Conservation (phyloP, 2,888 invertebrate genomes). For the Auanema freiburgensis region DNA sequence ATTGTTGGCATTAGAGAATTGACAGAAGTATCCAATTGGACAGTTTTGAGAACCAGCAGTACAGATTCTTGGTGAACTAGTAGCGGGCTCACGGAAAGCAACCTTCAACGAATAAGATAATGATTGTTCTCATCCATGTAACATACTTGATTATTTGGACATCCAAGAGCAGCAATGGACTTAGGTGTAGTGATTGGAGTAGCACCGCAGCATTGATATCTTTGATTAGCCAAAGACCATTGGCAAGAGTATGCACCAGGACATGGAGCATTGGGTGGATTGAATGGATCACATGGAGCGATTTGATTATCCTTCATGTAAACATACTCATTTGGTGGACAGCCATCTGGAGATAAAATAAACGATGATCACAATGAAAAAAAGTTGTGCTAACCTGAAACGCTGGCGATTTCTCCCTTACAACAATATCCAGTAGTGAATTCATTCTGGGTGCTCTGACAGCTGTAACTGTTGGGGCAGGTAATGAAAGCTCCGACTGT, state of each 20-base stretch:
- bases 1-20: slow-evolving; percentile 55
- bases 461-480: slow-evolving; percentile 58
- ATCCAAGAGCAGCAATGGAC: slow-evolving; percentile 58
- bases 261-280: slow-evolving; percentile 54
- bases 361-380: background rate
- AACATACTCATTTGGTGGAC: slow-evolving; percentile 62
- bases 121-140: background rate
- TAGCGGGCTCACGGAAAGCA: slow-evolving; percentile 53
- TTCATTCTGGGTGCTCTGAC: slow-evolving; percentile 54
- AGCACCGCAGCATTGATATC: slow-evolving; percentile 61
- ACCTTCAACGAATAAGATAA: slow-evolving; percentile 24
- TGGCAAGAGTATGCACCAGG: slow-evolving; percentile 60
- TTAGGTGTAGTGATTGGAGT: slow-evolving; percentile 61
- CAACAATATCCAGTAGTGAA: slow-evolving; percentile 62
- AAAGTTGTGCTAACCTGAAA: slow-evolving; percentile 40
- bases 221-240: slow-evolving; percentile 62
- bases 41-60: slow-evolving; percentile 59
- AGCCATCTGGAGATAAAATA: slow-evolving; percentile 45
- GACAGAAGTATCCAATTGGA: slow-evolving; percentile 61
- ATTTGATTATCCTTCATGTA: slow-evolving; percentile 63
- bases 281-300: slow-evolving; percentile 61
- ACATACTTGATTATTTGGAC: slow-evolving; percentile 57
- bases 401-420: slow-evolving; percentile 57
- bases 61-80: slow-evolving; percentile 53
- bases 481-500: slow-evolving; percentile 63